Percentiles rank a stretch among this genome's conserved stretches.
These are phyloP conservation scores for Echiichthys vipera DNA, from an alignment of 2,797 vertebrate genomes.

Conservation along the genomic window DNA sequence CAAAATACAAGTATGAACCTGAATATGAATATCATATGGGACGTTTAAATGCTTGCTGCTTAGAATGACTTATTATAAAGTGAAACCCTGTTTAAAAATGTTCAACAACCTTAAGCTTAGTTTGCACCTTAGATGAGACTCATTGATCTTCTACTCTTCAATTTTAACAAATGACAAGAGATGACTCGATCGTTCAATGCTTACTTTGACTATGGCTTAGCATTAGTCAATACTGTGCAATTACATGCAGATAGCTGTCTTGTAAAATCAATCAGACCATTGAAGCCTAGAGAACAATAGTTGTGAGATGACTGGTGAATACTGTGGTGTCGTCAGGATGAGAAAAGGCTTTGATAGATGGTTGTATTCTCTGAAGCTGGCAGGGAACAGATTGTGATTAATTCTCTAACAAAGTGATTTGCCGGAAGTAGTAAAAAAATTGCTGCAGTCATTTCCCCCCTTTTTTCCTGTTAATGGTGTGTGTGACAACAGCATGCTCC, in stretches of 20 bases:
- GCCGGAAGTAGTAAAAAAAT: constrained; percentile 62
- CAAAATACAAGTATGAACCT: too few species aligned
- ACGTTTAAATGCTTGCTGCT: too few species aligned
- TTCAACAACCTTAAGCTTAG: not conserved
- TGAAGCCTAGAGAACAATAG: constrained; percentile 70
- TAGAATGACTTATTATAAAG: not conserved
- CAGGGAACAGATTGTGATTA: constrained; percentile 83
- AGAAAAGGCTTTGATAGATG: constrained; percentile 80
- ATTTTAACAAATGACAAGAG: constrained; percentile 25
- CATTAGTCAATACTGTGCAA: constrained; percentile 60
- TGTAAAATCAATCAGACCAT: constrained; percentile 77
- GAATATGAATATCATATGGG: too few species aligned
- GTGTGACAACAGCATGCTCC: constrained; percentile 30
- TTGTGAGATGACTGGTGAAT: constrained; percentile 60
- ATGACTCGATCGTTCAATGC: constrained; percentile 21
- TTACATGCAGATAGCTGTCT: constrained; percentile 62
- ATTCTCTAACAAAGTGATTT: constrained; percentile 77
- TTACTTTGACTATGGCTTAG: constrained; percentile 49
- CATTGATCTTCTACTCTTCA: constrained; percentile 27
- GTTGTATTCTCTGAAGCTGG: constrained; percentile 73
- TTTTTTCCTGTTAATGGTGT: constrained; percentile 62
- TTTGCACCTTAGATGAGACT: constrained; percentile 22
- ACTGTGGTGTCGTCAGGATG: constrained; percentile 54
- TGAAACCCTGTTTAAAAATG: not conserved
- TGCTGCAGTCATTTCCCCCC: constrained; percentile 57